Evolutionary conservation across 1,140 invertebrate genomes (phyloP).

Genomic region (Eufriesea mexicana): DNA sequence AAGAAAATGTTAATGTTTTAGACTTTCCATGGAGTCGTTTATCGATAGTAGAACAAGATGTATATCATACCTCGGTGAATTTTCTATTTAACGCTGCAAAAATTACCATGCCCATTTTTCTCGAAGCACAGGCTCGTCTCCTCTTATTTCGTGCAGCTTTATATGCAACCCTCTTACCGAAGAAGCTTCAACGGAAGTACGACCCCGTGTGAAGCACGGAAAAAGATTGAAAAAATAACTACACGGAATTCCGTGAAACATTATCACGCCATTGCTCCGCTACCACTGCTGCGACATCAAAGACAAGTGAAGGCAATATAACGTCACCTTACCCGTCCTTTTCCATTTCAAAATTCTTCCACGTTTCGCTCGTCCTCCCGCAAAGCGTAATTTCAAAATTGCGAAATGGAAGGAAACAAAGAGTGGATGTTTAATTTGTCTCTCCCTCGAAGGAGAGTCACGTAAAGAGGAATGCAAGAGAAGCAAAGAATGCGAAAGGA

Average conservation of each 20-base stretch:
- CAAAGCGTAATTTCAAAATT: neutral
- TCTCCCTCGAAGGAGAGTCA: neutral
- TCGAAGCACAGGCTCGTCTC: neutral
- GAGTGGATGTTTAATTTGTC: neutral
- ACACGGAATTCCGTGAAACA: conserved; percentile 2
- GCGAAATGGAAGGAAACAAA: no score
- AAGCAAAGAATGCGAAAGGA: no score
- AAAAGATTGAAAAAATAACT: conserved; percentile 29
- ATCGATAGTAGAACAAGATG: no score
- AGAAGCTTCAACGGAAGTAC: conserved; percentile 10
- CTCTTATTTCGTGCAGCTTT: neutral
- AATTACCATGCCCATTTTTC: neutral
- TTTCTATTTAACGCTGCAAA: neutral
- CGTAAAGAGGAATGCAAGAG: neutral
- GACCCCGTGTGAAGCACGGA: neutral
- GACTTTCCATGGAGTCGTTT: no score
- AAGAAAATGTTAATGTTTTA: no score
- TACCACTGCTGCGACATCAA: conserved; percentile 9
- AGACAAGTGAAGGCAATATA: conserved; percentile 6
- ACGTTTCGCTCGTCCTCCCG: rapidly evolving
- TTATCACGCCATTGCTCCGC: neutral
- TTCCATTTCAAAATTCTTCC: neutral
- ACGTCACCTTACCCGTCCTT: neutral
- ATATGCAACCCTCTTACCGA: conserved; percentile 4
- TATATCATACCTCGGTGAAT: no score